A percentile compares a stretch with the other conserved stretches of the same genome.
These are phyloP conservation scores for Tetraodon nigroviridis DNA, from an alignment of 2,113 vertebrate species.

Conservation along the genomic window DNA sequence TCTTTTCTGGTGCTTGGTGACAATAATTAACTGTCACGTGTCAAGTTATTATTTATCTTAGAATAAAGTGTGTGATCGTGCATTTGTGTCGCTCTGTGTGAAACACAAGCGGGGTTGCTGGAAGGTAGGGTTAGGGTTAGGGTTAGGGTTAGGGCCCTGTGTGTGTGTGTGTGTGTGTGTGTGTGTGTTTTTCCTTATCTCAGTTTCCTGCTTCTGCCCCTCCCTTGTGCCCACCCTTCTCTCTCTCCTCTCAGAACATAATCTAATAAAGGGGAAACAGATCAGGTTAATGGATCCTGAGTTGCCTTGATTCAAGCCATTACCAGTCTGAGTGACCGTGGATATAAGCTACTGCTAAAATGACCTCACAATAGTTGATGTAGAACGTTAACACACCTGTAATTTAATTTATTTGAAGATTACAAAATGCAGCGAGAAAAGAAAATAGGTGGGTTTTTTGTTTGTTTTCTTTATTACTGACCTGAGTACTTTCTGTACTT, in stretches of 20 bases:
- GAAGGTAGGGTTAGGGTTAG: no score
- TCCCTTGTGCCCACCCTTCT: slow-evolving; percentile 24
- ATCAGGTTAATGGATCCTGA: neutral
- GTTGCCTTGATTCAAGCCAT: slow-evolving; percentile 20
- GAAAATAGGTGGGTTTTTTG: neutral
- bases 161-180: slow-evolving; percentile 3
- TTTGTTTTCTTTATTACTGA: neutral
- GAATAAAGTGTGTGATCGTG: slow-evolving; percentile 54
- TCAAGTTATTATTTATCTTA: slow-evolving; percentile 61
- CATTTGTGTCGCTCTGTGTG: slow-evolving; percentile 35
- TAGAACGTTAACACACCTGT: neutral
- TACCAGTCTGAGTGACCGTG: no score
- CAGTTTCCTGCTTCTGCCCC: slow-evolving; percentile 34
- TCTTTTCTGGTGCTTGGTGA: slow-evolving; percentile 38
- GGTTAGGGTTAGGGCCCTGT: neutral
- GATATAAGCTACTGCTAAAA: no score
- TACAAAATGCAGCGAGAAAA: neutral
- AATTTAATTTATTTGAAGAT: no score
- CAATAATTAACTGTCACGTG: slow-evolving; percentile 57
- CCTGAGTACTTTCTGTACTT: neutral
- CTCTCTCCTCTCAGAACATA: slow-evolving; percentile 33
- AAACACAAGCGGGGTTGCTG: neutral
- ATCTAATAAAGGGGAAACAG: slow-evolving; percentile 57
- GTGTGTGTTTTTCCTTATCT: slow-evolving; percentile 39
- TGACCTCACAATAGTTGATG: slow-evolving; percentile 22